Base-by-base conservation (phyloP, 2,888 invertebrate genomes). In the Lepidonotus clava region DNA sequence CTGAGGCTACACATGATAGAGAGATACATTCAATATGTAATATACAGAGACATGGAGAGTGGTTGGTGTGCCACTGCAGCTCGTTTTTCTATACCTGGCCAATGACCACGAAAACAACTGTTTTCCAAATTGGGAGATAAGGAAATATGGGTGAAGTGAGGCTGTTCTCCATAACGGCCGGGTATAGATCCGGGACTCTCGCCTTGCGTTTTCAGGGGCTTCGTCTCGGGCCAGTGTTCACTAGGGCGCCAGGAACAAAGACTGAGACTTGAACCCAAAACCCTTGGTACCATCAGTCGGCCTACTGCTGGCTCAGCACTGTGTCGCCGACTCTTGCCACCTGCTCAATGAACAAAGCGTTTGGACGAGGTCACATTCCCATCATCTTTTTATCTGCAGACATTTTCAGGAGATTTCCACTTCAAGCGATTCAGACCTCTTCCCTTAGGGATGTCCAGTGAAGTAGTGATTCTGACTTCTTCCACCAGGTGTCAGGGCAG, bases 21-120 rank as follows among this genome's bases (percentile, higher is more conserved):
- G n/a, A n/a, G 28, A 41, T 41, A 80, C 24, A 71, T 34, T 34
- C 36, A 71, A 71, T 71, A 61, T 71, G 21, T 36, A 71, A 36
- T 21, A 32, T 80, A 41, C 80, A 76, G 76, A 46, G 24, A 46
- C 46, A 46, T 51, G 80, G 80, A 32, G 80, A 46, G 80, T 80
- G 80, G 71, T 24, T 11, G 34, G 71, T 34, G 36, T 14, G 71
- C 71, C 71, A 71, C 71, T 71, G 38, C 34, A 71, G 71, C 71
- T 71, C 36, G 34, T 34, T 80, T 24, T 80, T 80, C 28, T 80
- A 28, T 80, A 80, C 80, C 80, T 80, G 80, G 80, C 80, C 80
- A 80, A 28, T 80, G 80, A 51, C 80, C 80, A 46, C 80, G 80
- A 80, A 80, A 80, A 80, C 80, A 80, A 80, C 80, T 80, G 80